Evolutionary conservation across 1,140 invertebrate species (phyloP).

Genomic region (Calliphora vicina): DNA sequence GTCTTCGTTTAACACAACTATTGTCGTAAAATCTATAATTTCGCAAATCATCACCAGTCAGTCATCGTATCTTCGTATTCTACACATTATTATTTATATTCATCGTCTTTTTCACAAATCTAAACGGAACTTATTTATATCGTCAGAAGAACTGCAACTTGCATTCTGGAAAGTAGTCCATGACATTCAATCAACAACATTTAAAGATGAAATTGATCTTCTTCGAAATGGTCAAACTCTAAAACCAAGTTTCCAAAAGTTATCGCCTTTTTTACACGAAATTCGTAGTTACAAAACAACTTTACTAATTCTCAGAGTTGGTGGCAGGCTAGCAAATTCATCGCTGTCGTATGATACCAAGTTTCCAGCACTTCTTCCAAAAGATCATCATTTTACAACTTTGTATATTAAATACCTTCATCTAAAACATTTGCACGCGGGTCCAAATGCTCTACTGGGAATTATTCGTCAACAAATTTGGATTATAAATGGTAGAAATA

Average conservation of each 20-base stretch:
- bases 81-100: background rate
- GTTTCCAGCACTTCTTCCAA: conserved; percentile 11
- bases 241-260: background rate
- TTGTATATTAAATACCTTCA: background rate
- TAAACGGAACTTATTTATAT: background rate
- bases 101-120: background rate
- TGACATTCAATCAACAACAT: background rate
- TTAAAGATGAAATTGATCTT: background rate
- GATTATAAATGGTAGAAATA: background rate
- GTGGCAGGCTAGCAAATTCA: background rate
- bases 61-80: background rate
- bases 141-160: background rate
- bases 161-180: background rate
- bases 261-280: background rate
- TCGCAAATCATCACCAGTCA: background rate
- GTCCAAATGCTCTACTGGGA: background rate
- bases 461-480: background rate
- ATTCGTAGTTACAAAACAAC: background rate
- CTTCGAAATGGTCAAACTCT: background rate
- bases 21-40: background rate
- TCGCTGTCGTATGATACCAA: background rate
- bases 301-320: background rate
- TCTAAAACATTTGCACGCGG: conserved; percentile 1
- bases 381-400: background rate
- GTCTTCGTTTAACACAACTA: background rate